Evolutionary conservation across 2,797 vertebrate species (phyloP), one percentile per base, ranked within the genome.

Genomic region (Moxostoma hubbsi): DNA sequence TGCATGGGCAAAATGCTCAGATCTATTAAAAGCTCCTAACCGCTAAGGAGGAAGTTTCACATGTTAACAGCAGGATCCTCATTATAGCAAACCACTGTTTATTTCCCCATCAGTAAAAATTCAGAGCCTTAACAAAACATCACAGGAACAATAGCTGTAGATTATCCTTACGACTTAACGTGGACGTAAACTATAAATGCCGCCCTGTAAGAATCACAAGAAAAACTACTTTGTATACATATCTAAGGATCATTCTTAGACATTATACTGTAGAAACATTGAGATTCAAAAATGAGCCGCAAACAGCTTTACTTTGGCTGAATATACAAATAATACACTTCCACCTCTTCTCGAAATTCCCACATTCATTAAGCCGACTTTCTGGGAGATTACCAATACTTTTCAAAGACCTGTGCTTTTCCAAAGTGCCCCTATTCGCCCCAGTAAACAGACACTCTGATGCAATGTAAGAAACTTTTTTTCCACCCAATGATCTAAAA

Each of bases 11-110:
- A 83, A 79, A 36, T 80, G 77, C 58, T 74, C 62, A 58, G 36
- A 69, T 85, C 85, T 87, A 84, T 87, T 88, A 90, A 89, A 89
- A 90, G 87, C 89, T 89, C 84, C 55, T 77, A 71, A 75, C 84
- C 82, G 88, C 86, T 86, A 82, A 86, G 89, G 85, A 89, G 82
- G 86, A 89, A 88, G 73, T 65, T 63, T 77, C 84, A 73, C 88
- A 84, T 79, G 86, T 83, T 87, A 92, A 89, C 89, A 91, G 90
- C 90, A 89, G 88, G 90, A 85, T 86, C 72, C 86, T 89, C 86
- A 91, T 91, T 89, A 92, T 85, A 89, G 87, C 73, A 82, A 84
- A 78, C 77, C 80, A 43, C 58, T 65, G 71, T 79, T 79, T 79
- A 82, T 79, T 74, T 70, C 69, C 76, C 13, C 77, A 65, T 74